Conservation (phyloP, 2,888 invertebrate genomes). For the Elegia similella region DNA sequence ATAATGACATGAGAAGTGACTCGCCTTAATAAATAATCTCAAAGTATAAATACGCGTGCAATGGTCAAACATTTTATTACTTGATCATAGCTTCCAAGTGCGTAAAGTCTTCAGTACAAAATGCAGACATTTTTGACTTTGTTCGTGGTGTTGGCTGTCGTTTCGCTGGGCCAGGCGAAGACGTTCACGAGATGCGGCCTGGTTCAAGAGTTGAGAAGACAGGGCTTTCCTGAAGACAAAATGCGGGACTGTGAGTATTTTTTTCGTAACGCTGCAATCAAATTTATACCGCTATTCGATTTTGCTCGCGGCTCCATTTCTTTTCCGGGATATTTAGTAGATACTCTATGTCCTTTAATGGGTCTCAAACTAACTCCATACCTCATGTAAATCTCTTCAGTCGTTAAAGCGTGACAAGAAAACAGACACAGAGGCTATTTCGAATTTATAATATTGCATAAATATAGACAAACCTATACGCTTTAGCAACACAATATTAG, state of each 20-base stretch:
- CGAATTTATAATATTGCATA: no score
- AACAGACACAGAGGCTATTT: no score
- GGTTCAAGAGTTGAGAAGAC: slow-evolving; percentile 41
- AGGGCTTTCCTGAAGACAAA: slow-evolving; percentile 45
- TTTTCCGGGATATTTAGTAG: no score
- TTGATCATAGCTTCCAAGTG: neutral
- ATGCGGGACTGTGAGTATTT: slow-evolving; percentile 49
- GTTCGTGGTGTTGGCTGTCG: neutral
- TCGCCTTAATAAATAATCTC: neutral
- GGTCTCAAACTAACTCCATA: no score
- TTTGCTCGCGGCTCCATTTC: no score
- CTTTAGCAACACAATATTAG: no score
- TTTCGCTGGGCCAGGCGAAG: slow-evolving; percentile 29
- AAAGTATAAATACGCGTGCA: neutral
- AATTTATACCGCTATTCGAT: no score
- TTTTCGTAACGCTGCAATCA: no score
- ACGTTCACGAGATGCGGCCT: slow-evolving; percentile 44
- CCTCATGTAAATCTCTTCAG: no score
- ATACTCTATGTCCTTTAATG: no score
- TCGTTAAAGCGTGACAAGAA: no score
- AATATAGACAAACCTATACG: no score
- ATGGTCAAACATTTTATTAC: neutral
- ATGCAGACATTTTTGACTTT: slow-evolving; percentile 4
- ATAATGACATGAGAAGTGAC: neutral
- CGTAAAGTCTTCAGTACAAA: neutral